Evolutionary conservation across 2,113 vertebrate genomes (phyloP).

Genomic region (Rhineura floridana): DNA sequence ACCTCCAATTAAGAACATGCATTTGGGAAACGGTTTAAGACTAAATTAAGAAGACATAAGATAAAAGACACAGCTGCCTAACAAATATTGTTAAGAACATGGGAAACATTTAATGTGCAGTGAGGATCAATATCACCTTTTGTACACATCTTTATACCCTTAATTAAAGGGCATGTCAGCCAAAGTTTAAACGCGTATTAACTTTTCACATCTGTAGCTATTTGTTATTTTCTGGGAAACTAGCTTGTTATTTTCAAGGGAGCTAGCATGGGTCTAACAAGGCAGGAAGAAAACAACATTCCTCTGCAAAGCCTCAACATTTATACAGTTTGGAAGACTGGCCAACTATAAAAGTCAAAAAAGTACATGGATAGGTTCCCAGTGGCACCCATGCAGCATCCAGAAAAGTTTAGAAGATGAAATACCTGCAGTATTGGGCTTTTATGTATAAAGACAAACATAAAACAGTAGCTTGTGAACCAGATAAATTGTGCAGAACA

Average conservation of each 20-base stretch:
- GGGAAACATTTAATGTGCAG: neutral
- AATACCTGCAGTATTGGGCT: neutral
- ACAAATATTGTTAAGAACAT: constrained; percentile 19
- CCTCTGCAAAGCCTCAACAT: neutral
- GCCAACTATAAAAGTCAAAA: neutral
- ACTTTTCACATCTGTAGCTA: constrained; percentile 15
- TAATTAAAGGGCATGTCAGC: constrained; percentile 38
- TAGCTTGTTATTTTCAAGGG: neutral
- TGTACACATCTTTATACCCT: constrained; percentile 7
- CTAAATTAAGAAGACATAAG: constrained; percentile 28
- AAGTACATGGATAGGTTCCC: neutral
- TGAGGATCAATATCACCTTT: constrained; percentile 45
- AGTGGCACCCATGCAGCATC: neutral
- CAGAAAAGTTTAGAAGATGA: neutral
- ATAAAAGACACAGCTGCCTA: constrained; percentile 26
- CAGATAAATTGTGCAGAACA: neutral
- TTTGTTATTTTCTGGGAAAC: constrained; percentile 35
- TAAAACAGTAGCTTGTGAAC: neutral
- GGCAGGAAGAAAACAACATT: neutral
- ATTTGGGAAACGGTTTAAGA: constrained; percentile 29
- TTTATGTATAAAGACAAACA: neutral
- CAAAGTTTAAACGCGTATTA: constrained; percentile 37
- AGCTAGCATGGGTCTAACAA: neutral
- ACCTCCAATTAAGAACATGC: neutral
- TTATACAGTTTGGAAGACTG: neutral